Evolutionary conservation across 2,888 invertebrate genomes (phyloP), one percentile per base, ranked within the genome.

Genomic region (Mycalesis mineus): DNA sequence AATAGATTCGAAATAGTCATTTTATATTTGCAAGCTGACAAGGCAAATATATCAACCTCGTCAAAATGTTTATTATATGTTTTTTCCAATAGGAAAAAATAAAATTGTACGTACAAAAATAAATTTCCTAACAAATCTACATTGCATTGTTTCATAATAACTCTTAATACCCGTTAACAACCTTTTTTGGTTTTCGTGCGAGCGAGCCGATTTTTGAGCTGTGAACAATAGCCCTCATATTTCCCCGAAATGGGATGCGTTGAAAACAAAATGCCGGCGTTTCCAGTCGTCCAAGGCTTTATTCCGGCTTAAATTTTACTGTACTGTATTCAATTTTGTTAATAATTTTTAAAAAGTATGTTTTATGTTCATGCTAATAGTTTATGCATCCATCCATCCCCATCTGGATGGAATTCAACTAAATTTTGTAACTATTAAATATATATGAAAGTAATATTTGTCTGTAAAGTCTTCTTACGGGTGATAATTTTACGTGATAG

Each of bases 191-290:
- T 49, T 49, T 49, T 28, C 49, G 37, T 39, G 39, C 13, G 36
- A 39, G 28, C 28, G 14, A 49, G 28, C 37, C 49, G 49, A 49
- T 49, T 49, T 47, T 49, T 37, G 49, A 28, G 37, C 49, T n/a
- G 22, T 28, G 49, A 49, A 39, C 37, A 39, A 49, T 28, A 6
- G 49, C 22, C 13, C 39, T 49, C 49, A 49, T 49, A 49, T 49
- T 49, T 49, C 22, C 49, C 22, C 49, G 17, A 49, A 49, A 37
- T 14, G 39, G 49, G 28, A 28, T 39, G 28, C 37, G 39, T 28
- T 49, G 49, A 49, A 48, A 49, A 49, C 49, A 39, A 49, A 49
- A 22, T 49, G 49, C 28, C 49, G 39, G 39, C 39, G 22, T 28
- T 37, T 28, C 39, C 36, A 22, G 17, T 37, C 22, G n/a, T 37